Evolutionary conservation across 2,797 vertebrate species (phyloP), one percentile per base, ranked within the genome.

Genomic region (Hafferia zeledoni): DNA sequence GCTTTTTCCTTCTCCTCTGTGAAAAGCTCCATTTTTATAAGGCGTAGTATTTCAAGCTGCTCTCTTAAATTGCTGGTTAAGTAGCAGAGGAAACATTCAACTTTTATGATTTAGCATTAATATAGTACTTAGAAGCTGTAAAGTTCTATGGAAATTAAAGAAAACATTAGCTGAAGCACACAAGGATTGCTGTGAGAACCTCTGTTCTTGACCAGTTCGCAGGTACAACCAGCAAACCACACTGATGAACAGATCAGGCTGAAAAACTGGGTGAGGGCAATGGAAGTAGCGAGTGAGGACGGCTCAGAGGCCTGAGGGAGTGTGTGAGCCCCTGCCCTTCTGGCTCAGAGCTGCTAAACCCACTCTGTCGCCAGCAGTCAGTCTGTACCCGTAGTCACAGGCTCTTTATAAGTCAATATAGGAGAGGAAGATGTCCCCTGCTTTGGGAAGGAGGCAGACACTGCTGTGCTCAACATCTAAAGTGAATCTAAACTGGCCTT

Each of bases 71-170:
- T 90, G 64, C 82, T 61, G 39, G 87, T 79, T 50, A 78, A 87
- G 39, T 65, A 71, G 75, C 74, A 83, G 39, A 64, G 50, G 39
- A 68, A 72, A 15, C 89, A 65, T 84, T 80, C 68, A 85, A 43
- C 75, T 83, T 93, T 93, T 68, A 90, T 89, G 72, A 72, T 55
- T n/a, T 77, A 24, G 56, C 78, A 74, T 57, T n/a, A 87, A 89
- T 93, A 37, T 74, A 83, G 33, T 82, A 71, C 87, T 92, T 85
- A 65, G 89, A 85, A 80, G 75, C 71, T 67, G 37, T 50, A 23
- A 85, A 93, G 65, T 6, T 17, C 46, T 43, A 16, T 23, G 72
- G 80, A 86, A 65, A 44, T 70, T 55, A 75, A 87, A 68, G 56
- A 60, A 47, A 84, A 20, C 22, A 11, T n/a, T 6, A 47, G 37